Evolutionary conservation across 1,140 invertebrate species (phyloP), one percentile per base, ranked within the genome.

Genomic region (Anadara kagoshimensis): DNA sequence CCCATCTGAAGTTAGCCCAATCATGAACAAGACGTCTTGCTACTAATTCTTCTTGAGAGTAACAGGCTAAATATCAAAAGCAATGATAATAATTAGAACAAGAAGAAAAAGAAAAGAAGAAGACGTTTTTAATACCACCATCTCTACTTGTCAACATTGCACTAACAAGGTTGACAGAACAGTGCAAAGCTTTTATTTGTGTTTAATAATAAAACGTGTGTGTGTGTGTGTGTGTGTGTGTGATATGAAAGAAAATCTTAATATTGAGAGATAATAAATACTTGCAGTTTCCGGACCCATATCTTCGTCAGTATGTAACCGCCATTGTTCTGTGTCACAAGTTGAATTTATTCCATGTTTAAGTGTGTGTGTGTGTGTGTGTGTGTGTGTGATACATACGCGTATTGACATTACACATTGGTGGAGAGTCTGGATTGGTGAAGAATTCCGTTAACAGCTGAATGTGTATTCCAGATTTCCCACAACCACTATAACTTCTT

Each of bases 1-100:
- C 93, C 85, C 93, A 94, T 0, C 93, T 90, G 78, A 92, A 93
- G 79, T 92, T 92, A 0, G 92, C 91, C 90, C 92, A 94, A 83
- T 94, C 91, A 73, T 91, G 92, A 1, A 93, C 90, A n/a, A 94
- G 82, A 14, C 88, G 83, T 69, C 90, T 87, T n/a, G 88, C 92
- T 91, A 36, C 7, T 36, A 36, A 36, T 36, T 36, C 29, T 3
- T 36, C 29, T 83, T 20, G 18, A 58, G 11, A 8, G 41, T 16
- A 58, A 26, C 24, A 14, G 22, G 20, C 20, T 56, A 20, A 56
- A 24, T 36, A 24, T 29, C 3, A 24, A 11, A n/a, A n/a, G n/a
- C n/a, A n/a, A n/a, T 7, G 20, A 18, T n/a, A 12, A 14, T 22
- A 45, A 16, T 63, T 20, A 44, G 14, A 45, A 14, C 3, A 44